Evolutionary conservation across 1,140 invertebrate species (phyloP).

Genomic region (Panagrolaimus sp.): DNA sequence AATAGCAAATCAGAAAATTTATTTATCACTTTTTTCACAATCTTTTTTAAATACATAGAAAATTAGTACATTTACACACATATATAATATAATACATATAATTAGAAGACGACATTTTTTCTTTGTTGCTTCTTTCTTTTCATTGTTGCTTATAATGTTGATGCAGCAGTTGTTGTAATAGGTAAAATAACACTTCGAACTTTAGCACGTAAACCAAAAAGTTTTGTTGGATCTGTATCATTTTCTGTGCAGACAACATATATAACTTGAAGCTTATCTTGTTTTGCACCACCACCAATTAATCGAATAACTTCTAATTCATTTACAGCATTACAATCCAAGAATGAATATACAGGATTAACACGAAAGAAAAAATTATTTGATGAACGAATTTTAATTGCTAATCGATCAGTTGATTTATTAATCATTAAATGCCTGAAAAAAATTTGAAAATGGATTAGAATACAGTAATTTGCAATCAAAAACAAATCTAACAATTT

Average conservation of each 20-base stretch:
- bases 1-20: too few relatives aligned
- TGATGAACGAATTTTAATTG: conserved; percentile 30
- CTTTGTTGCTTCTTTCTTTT: too few relatives aligned
- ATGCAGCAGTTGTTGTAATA: conserved; percentile 16
- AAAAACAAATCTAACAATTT: too few relatives aligned
- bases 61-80: too few relatives aligned
- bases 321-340: conserved; percentile 19
- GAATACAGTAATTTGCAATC: too few relatives aligned
- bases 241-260: conserved; percentile 26
- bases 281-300: conserved; percentile 23
- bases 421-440: conserved; percentile 31
- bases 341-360: conserved; percentile 30
- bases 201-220: conserved; percentile 30
- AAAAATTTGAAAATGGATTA: conserved; percentile 8
- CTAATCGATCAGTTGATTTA: conserved; percentile 31
- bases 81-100: too few relatives aligned
- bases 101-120: too few relatives aligned
- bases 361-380: conserved; percentile 34
- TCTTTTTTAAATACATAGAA: too few relatives aligned
- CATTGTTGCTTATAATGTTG: too few relatives aligned
- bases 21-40: too few relatives aligned
- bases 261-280: conserved; percentile 30
- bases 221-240: conserved; percentile 24
- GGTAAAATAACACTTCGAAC: conserved; percentile 26
- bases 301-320: conserved; percentile 34